Evolutionary conservation across 2,113 vertebrate genomes (phyloP).

Genomic region (Siniperca chuatsi): DNA sequence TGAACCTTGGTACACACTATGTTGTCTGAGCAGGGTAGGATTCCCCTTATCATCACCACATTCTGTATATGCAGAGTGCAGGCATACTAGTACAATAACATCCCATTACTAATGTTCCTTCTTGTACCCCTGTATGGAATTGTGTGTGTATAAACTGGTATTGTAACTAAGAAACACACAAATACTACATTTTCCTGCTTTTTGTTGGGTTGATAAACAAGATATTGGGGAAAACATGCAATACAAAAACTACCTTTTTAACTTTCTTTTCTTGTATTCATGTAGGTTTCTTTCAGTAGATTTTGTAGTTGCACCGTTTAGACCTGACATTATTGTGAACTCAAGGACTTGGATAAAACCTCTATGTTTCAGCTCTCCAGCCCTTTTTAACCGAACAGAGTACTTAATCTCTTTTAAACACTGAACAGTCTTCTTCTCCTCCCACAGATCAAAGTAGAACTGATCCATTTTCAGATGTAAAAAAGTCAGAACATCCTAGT

Average conservation of each 20-base stretch:
- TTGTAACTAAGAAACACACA: neutral
- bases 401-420: neutral
- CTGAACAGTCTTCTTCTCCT: neutral
- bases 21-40: neutral
- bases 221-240: neutral
- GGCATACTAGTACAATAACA: neutral
- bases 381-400: neutral
- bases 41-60: neutral
- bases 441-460: neutral
- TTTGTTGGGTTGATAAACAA: neutral
- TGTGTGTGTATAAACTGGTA: neutral
- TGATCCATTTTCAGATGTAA: neutral
- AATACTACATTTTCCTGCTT: neutral
- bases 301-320: neutral
- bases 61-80: neutral
- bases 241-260: neutral
- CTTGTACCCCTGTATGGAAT: neutral
- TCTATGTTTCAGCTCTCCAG: conserved; percentile 4
- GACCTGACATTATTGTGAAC: neutral
- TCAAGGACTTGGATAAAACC: neutral
- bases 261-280: neutral
- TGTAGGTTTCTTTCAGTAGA: neutral
- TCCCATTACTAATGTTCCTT: neutral
- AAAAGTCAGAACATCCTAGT: neutral
- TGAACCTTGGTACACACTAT: conserved; percentile 13